Evolutionary conservation across 2,888 invertebrate species (phyloP), one percentile per base, ranked within the genome.

Genomic region (Pyrocoelia pectoralis): DNA sequence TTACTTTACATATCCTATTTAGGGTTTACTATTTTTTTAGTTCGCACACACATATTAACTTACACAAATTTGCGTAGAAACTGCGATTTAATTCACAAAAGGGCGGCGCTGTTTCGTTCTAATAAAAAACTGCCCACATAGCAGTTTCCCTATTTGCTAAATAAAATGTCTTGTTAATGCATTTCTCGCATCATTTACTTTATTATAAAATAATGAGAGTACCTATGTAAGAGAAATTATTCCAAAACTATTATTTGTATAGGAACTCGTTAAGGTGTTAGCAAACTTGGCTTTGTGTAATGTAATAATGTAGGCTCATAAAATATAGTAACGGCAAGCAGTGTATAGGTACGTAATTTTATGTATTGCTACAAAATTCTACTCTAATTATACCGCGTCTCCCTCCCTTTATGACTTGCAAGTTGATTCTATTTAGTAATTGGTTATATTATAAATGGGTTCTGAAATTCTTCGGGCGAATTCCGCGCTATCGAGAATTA

Each of bases 1-100:
- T 67, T 65, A 33, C 61, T 60, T 54, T 64, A 61, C 60, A 57
- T 61, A 64, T 52, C 28, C 54, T 63, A 53, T 54, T 54, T 52
- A 18, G 24, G 24, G 13, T 50, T 24, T 29, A 13, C 18, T 29
- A 13, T 50, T 50, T 28, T 33, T 33, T 33, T 33, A 33, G 2
- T 8, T 33, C 8, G n/a, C n/a, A n/a, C n/a, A n/a, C n/a, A n/a
- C n/a, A n/a, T n/a, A n/a, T 33, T 33, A 33, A 24, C 24, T 5
- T 24, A 5, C 24, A 24, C 3, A n/a, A 33, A 33, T 33, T 33
- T 33, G 33, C 33, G 10, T 33, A 33, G 33, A 33, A 33, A 33
- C 33, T 33, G 33, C 33, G 33, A 33, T 33, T 33, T 33, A 33
- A 33, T 33, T 33, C 33, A 33, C 2, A 2, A 33, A 33, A 33